Conservation (phyloP, 1,140 invertebrate species). For the Ridgeia piscesae region DNA sequence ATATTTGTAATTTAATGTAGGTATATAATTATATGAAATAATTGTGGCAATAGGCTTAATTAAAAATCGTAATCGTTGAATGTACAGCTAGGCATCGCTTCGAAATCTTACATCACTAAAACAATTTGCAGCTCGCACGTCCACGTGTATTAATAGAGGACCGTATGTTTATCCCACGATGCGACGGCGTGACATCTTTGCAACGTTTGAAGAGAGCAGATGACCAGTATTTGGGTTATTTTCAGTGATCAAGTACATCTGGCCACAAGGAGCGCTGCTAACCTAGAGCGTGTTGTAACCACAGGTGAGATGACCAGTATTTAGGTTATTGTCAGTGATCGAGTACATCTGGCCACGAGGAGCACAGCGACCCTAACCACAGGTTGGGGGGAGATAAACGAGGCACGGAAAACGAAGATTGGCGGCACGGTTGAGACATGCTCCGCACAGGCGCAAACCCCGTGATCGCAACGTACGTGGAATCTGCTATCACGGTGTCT, state of each 20-base stretch:
- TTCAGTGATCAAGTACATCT: background rate
- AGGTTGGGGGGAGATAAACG: background rate
- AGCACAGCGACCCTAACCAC: background rate
- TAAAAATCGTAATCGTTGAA: too few relatives aligned
- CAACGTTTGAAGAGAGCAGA: background rate
- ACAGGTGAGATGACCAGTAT: too few relatives aligned
- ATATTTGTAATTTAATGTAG: too few relatives aligned
- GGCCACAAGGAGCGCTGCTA: background rate
- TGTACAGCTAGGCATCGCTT: too few relatives aligned
- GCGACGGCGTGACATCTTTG: background rate
- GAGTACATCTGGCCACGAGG: background rate
- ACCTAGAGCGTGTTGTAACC: too few relatives aligned
- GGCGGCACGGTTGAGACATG: background rate
- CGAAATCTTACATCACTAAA: too few relatives aligned
- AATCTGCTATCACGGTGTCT: background rate
- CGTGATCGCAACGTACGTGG: background rate
- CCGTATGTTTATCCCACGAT: too few relatives aligned
- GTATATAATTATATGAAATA: too few relatives aligned
- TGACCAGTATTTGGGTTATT: background rate
- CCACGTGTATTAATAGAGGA: too few relatives aligned
- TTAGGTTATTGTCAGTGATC: background rate
- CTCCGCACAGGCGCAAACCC: background rate
- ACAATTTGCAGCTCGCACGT: too few relatives aligned
- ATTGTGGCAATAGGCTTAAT: too few relatives aligned
- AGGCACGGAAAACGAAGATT: background rate